phyloP scores from a whole-genome alignment of 2,113 vertebrate genomes.

The Orientallactaga bullata region DNA sequence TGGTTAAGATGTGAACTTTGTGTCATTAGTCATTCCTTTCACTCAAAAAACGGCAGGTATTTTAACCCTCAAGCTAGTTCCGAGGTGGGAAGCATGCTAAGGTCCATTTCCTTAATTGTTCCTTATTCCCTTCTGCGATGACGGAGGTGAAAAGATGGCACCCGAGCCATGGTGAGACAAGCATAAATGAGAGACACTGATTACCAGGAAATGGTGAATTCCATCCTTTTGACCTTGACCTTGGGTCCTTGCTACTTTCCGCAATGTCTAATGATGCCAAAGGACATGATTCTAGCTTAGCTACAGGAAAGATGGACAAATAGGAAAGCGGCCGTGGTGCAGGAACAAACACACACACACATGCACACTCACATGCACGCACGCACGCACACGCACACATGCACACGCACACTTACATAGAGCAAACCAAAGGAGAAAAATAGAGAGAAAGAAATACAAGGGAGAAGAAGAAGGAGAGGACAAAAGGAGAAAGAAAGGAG shows the following conservation, averaged over 20 bases:
- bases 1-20: not conserved
- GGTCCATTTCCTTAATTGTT: not conserved
- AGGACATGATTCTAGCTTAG: not conserved
- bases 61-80: not conserved
- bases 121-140: not conserved
- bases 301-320: not conserved
- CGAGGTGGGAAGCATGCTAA: not conserved
- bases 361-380: not conserved
- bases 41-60: not conserved
- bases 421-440: not conserved
- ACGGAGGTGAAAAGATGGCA: not conserved
- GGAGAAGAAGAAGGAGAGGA: not conserved
- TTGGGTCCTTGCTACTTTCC: not conserved
- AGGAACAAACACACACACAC: not conserved
- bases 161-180: not conserved
- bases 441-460: not conserved
- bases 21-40: conserved; percentile 37
- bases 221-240: too few relatives aligned
- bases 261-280: not conserved
- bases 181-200: rapidly evolving
- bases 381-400: not conserved
- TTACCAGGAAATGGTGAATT: not conserved
- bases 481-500: too few relatives aligned
- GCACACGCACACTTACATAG: too few relatives aligned
- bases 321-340: not conserved